Conservation (phyloP, 2,888 invertebrate genomes). For the Brenthis daphne region DNA sequence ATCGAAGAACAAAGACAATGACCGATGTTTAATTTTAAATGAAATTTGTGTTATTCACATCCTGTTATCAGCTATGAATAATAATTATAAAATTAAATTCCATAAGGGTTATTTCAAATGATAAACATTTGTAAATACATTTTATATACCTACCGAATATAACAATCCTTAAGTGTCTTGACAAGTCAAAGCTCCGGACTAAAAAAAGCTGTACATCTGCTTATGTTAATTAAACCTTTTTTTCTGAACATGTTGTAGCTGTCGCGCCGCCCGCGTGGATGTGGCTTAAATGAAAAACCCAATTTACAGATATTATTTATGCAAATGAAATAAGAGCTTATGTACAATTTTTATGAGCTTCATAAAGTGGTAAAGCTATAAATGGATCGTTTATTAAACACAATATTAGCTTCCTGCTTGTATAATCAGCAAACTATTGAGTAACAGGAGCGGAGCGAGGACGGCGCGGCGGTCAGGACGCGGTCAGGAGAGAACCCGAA, state of each 20-base stretch:
- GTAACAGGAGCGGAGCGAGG: background rate
- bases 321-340: slow-evolving; percentile 10
- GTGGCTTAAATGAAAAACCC: slow-evolving; percentile 16
- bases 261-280: slow-evolving; percentile 7
- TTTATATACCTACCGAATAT: slow-evolving; percentile 11
- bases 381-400: slow-evolving; percentile 6
- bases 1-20: slow-evolving; percentile 9
- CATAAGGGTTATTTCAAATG: slow-evolving; percentile 1
- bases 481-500: slow-evolving; percentile 22
- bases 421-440: slow-evolving; percentile 23
- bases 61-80: background rate
- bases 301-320: slow-evolving; percentile 15
- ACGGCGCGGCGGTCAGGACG: background rate
- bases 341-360: background rate
- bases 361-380: background rate
- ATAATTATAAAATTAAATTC: slow-evolving; percentile 15
- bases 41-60: slow-evolving; percentile 2
- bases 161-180: background rate
- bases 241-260: slow-evolving; percentile 6
- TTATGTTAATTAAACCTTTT: slow-evolving; percentile 7
- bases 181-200: background rate
- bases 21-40: slow-evolving; percentile 5
- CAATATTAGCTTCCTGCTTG: slow-evolving; percentile 10
- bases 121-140: slow-evolving; percentile 10
- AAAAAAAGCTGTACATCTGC: slow-evolving; percentile 9